These are phyloP conservation scores for Phylloscopus trochilus DNA, from an alignment of 2,113 vertebrate species.

Conservation along the genomic window DNA sequence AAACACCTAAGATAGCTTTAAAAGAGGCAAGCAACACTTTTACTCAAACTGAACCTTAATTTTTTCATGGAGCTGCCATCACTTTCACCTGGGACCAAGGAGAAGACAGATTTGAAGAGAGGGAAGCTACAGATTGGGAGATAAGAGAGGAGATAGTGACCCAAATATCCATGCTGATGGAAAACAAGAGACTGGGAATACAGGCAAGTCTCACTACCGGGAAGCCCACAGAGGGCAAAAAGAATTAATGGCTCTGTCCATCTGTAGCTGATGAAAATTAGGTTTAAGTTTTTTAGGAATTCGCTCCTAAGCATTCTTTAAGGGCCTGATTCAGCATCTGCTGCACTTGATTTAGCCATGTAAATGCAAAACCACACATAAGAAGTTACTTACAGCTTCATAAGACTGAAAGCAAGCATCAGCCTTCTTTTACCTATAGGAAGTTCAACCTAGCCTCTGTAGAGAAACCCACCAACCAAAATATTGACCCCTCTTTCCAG, in stretches of 20 bases:
- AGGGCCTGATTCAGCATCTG: neutral
- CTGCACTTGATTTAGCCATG: fast-evolving
- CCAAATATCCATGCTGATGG: neutral
- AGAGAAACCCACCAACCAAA: neutral
- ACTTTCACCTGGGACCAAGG: neutral
- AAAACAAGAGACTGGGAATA: neutral
- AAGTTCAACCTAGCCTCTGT: neutral
- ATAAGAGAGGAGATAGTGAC: neutral
- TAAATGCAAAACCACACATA: neutral
- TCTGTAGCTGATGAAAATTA: neutral
- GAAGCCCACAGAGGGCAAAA: neutral
- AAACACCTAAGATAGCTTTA: neutral
- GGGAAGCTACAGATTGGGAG: neutral
- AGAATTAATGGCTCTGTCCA: neutral
- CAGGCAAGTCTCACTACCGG: neutral
- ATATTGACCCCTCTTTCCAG: neutral
- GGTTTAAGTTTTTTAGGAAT: neutral
- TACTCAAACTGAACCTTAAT: neutral
- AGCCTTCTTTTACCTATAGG: neutral
- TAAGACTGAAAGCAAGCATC: neutral
- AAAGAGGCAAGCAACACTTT: neutral
- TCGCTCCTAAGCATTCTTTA: neutral
- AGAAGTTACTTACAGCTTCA: fast-evolving
- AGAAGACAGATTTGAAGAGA: neutral
- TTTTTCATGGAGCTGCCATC: neutral